Percentiles rank a stretch among this genome's conserved stretches.
Conservation (phyloP, 2,113 vertebrate species). For the Poeciliopsis turrubarensis region DNA sequence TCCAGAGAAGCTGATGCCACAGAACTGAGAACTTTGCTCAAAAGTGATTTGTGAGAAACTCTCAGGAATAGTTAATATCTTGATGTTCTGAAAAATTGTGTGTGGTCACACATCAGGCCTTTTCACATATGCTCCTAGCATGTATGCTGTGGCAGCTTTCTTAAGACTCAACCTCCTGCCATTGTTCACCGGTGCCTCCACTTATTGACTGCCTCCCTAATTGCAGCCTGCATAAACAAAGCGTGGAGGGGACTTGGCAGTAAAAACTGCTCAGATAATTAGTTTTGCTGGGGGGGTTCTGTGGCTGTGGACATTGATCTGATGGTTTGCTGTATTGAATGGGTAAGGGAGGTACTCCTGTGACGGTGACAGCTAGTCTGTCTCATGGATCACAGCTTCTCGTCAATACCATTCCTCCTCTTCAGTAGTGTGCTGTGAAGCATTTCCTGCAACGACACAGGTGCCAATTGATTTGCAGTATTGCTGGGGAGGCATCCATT, state of each 20-base stretch:
- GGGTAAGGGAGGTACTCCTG: constrained; percentile 49
- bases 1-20: constrained; percentile 58
- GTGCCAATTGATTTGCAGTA: constrained; percentile 68
- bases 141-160: constrained; percentile 14
- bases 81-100: constrained; percentile 20
- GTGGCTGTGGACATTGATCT: constrained; percentile 75
- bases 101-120: constrained; percentile 13
- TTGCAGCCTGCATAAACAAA: constrained; percentile 84
- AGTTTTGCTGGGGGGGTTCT: constrained; percentile 72
- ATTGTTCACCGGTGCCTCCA: constrained; percentile 72
- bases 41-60: constrained; percentile 55
- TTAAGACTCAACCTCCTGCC: constrained; percentile 45
- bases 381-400: constrained; percentile 73
- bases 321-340: constrained; percentile 70
- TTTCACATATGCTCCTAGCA: background rate
- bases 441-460: constrained; percentile 59
- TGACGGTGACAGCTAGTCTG: constrained; percentile 74
- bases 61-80: constrained; percentile 44
- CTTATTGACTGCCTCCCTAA: constrained; percentile 88
- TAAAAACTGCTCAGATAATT: constrained; percentile 80
- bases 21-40: constrained; percentile 30
- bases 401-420: constrained; percentile 67
- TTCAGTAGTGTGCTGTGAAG: constrained; percentile 46
- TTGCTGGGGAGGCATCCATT: constrained; percentile 58
- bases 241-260: constrained; percentile 60